These are phyloP conservation scores for Pollachius pollachius DNA, from an alignment of 2,113 vertebrate genomes.

Conservation along the genomic window DNA sequence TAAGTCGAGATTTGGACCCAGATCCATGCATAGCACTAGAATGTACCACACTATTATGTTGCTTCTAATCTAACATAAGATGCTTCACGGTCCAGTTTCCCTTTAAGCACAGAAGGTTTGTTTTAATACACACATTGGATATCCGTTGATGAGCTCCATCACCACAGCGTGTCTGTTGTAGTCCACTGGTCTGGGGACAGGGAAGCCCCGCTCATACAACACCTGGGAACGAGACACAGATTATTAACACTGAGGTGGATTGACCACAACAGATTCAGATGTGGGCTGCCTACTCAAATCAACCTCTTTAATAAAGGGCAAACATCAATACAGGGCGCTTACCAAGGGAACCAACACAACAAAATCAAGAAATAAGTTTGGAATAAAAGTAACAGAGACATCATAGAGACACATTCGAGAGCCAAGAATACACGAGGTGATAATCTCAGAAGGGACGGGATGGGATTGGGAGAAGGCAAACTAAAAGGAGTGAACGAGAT, in stretches of 20 bases:
- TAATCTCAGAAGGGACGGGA: too few relatives aligned
- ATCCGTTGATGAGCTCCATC: conserved; percentile 95
- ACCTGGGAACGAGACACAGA: conserved; percentile 76
- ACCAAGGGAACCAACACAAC: conserved; percentile 8
- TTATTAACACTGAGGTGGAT: neutral
- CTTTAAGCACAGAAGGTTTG: neutral
- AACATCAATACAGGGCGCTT: too few relatives aligned
- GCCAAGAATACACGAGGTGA: neutral
- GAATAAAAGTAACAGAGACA: neutral
- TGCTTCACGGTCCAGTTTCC: too few relatives aligned
- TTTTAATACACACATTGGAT: conserved; percentile 85
- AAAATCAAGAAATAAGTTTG: neutral
- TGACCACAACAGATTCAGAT: neutral
- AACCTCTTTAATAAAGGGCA: too few relatives aligned
- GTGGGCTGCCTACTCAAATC: neutral
- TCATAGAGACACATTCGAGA: neutral
- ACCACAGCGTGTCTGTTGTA: conserved; percentile 94
- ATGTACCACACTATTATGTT: too few relatives aligned
- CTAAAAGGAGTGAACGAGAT: too few relatives aligned
- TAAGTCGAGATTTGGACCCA: neutral
- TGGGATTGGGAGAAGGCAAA: too few relatives aligned
- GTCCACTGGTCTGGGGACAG: conserved; percentile 93
- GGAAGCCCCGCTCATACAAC: conserved; percentile 88
- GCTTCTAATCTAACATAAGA: too few relatives aligned
- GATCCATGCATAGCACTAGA: neutral